Conservation (phyloP, 2,888 invertebrate species). For the Chymomyza procnemis region DNA sequence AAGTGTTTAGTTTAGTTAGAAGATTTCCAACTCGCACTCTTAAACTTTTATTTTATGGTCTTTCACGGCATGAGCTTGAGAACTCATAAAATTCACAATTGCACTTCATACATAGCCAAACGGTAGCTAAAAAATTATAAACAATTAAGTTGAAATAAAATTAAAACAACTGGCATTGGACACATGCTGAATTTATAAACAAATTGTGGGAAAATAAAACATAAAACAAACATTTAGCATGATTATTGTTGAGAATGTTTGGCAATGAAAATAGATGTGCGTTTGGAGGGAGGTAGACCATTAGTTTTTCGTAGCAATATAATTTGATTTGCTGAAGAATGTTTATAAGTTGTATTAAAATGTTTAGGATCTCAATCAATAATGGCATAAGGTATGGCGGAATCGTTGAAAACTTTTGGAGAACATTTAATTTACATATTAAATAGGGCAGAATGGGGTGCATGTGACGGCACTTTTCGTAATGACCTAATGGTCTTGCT, state of each 20-base stretch:
- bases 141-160: not conserved
- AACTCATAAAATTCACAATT: not conserved
- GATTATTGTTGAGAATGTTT: not conserved
- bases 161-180: not conserved
- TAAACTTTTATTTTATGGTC: not conserved
- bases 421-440: too few relatives aligned
- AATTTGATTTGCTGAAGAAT: not conserved
- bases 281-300: not conserved
- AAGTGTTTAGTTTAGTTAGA: conserved; percentile 20
- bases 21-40: conserved; percentile 38
- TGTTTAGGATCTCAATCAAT: not conserved
- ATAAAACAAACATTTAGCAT: not conserved
- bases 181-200: too few relatives aligned
- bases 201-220: not conserved
- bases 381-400: not conserved
- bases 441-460: too few relatives aligned
- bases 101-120: not conserved
- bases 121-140: not conserved
- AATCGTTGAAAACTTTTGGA: not conserved
- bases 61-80: not conserved
- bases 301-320: not conserved
- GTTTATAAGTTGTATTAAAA: not conserved
- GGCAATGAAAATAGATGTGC: not conserved
- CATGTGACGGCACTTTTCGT: too few relatives aligned
- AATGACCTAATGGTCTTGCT: too few relatives aligned